Conservation (phyloP, 2,888 invertebrate species). For the Nymphalis urticae region DNA sequence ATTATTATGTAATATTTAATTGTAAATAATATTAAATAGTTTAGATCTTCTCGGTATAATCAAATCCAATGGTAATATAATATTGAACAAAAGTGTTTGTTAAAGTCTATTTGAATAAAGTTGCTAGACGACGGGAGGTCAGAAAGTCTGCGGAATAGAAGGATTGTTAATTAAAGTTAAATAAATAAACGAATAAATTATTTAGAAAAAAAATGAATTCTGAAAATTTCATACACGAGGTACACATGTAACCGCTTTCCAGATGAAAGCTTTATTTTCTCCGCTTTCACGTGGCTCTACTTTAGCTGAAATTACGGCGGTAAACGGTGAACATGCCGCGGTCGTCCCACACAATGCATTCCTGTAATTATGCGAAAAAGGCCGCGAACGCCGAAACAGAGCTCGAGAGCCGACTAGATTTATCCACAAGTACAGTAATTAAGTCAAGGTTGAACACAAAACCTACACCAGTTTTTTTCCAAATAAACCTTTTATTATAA, state of each 20-base stretch:
- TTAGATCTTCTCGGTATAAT: too few relatives aligned
- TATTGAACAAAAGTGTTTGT: too few relatives aligned
- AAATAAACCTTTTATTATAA: slow-evolving; percentile 1
- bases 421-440: slow-evolving; percentile 24
- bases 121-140: too few relatives aligned
- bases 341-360: slow-evolving; percentile 67
- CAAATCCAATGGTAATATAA: too few relatives aligned
- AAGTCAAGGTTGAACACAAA: slow-evolving; percentile 14
- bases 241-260: slow-evolving; percentile 44
- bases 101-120: too few relatives aligned
- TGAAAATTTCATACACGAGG: slow-evolving; percentile 9
- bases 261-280: slow-evolving; percentile 53
- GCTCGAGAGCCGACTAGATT: slow-evolving; percentile 35
- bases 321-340: slow-evolving; percentile 63
- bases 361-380: slow-evolving; percentile 72
- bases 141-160: too few relatives aligned
- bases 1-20: too few relatives aligned
- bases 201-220: neutral
- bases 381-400: slow-evolving; percentile 55
- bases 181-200: neutral
- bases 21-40: too few relatives aligned
- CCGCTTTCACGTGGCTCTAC: slow-evolving; percentile 55
- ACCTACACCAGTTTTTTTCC: slow-evolving; percentile 2
- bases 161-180: too few relatives aligned
- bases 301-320: slow-evolving; percentile 61